Conservation (phyloP, 2,888 invertebrate species). For the Calameuta idolon region DNA sequence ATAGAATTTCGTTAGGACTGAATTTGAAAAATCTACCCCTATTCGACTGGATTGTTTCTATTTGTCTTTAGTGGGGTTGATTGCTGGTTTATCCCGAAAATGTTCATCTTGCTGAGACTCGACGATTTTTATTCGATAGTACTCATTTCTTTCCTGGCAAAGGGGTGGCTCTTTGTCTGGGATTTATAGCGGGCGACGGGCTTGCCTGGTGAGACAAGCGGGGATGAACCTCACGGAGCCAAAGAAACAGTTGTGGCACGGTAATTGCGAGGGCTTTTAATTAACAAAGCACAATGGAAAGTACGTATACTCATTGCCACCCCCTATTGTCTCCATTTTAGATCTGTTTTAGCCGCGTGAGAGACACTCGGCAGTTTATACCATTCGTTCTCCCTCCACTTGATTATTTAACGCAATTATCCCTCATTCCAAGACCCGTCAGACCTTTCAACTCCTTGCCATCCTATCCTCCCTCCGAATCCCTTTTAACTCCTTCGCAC, state of each 20-base stretch:
- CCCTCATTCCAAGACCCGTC: constrained; percentile 38
- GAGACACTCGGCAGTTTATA: constrained; percentile 39
- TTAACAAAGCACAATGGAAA: constrained; percentile 52
- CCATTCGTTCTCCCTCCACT: constrained; percentile 38
- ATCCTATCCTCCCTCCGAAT: not conserved
- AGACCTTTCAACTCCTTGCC: constrained; percentile 2
- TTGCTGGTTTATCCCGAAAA: not conserved
- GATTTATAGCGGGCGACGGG: not conserved
- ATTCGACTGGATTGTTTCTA: not conserved
- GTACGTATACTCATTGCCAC: constrained; percentile 39
- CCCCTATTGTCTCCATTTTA: constrained; percentile 44
- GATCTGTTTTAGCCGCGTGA: constrained; percentile 40
- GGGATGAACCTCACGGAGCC: constrained; percentile 7
- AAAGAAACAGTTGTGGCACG: constrained; percentile 47
- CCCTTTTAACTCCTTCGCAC: constrained; percentile 11
- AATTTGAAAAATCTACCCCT: not conserved
- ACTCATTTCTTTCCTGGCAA: not conserved
- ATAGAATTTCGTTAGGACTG: not conserved
- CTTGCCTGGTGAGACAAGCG: not conserved
- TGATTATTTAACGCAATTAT: constrained; percentile 58
- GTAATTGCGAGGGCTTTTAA: constrained; percentile 51
- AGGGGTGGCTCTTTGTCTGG: not conserved
- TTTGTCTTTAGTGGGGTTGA: not conserved
- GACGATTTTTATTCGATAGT: not conserved
- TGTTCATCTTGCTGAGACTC: not conserved